A percentile compares a stretch with the other conserved stretches of the same genome.
Evolutionary conservation across 1,140 invertebrate species (phyloP).

Genomic region (Physella acuta): DNA sequence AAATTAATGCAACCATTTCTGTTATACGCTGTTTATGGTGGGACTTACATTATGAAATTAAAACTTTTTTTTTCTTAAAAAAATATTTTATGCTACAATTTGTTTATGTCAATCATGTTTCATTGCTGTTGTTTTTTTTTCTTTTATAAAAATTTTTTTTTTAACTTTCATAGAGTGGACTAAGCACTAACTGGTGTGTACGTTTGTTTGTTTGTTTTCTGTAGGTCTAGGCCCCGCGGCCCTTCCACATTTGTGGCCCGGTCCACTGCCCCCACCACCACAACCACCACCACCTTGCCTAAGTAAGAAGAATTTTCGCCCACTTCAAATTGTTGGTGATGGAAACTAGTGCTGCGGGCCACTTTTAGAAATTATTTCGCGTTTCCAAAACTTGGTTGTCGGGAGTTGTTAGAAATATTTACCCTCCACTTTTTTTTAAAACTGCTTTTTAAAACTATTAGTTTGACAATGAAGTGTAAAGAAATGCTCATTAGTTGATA

Average conservation of each 20-base stretch:
- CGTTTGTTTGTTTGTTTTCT: conserved; percentile 21
- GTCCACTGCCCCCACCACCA: conserved; percentile 16
- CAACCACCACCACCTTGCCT: conserved; percentile 17
- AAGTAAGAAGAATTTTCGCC: conserved; percentile 13
- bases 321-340: not conserved
- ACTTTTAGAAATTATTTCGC: not conserved
- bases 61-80: too few species aligned
- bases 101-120: not conserved
- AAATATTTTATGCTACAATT: too few species aligned
- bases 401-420: too few species aligned
- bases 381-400: too few species aligned
- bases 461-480: too few species aligned
- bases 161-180: conserved; percentile 10
- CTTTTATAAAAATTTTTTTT: not conserved
- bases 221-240: conserved; percentile 25
- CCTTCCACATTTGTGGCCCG: conserved; percentile 18
- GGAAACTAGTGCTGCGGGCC: not conserved
- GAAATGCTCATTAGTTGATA: too few species aligned
- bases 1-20: too few species aligned
- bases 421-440: too few species aligned
- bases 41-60: too few species aligned
- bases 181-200: conserved; percentile 19
- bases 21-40: too few species aligned
- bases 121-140: not conserved
- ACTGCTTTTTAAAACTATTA: too few species aligned